Base-by-base conservation (phyloP, 1,140 invertebrate genomes). In the Pectinophora gossypiella region DNA sequence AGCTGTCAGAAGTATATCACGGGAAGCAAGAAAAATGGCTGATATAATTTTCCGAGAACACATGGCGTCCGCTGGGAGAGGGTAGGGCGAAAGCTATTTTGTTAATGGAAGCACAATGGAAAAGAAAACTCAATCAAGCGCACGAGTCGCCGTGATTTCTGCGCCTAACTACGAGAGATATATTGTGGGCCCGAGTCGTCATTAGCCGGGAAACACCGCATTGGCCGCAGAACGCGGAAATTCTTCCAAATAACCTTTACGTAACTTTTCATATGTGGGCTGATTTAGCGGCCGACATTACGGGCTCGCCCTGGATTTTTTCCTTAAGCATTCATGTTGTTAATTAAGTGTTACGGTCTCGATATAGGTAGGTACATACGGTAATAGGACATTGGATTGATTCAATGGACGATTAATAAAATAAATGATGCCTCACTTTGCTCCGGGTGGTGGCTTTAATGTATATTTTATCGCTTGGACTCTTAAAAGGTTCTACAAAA, bases 61-160 rank as follows among this genome's bases (percentile, higher is more conserved):
- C 67, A 77, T 72, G 71, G 69, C 72, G 68, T 68, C 63, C 67
- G 62, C 51, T 43, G 48, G 50, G 62, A 59, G 62, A 64, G 43
- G 56, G 57, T 63, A 68, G 69, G 70, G 64, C 68, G 69, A 79
- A 81, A 75, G 74, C 82, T 77, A 80, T 85, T 82, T 72, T 73
- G 72, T 76, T 82, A 85, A 85, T 83, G 77, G 78, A 74, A 57
- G 70, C 72, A 80, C 77, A 80, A 80, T 83, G 79, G 73, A 72
- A 79, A 81, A 83, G 79, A 76, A 80, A 82, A 81, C 74, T 83
- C 77, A 85, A 85, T 85, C 77, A 85, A 76, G 72, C 71, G 74
- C 72, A 79, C 72, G 62, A 76, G 72, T 73, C 68, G 65, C 72
- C 61, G 73, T 79, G 81, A 85, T 85, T 79, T 79, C 77, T 82